phyloP scores from a whole-genome alignment of 2,113 vertebrate genomes.

The Etheostoma cragini region DNA sequence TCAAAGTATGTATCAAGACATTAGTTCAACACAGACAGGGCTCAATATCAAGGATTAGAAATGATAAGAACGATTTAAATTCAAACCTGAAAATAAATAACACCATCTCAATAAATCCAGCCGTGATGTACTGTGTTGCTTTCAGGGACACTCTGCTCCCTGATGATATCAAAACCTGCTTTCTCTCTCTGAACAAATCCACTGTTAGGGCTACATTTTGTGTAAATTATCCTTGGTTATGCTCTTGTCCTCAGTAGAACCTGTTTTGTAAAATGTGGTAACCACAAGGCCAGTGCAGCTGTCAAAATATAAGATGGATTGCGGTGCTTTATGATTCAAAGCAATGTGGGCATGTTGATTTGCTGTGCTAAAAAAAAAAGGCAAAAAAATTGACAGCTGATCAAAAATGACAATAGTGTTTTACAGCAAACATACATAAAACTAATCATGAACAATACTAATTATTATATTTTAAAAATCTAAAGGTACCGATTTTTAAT shows the following conservation, averaged over 20 bases:
- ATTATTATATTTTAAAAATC: no score
- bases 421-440: background rate
- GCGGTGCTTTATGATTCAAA: background rate
- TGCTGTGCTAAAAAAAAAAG: no score
- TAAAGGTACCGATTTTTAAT: background rate
- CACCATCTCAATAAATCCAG: background rate
- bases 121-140: background rate
- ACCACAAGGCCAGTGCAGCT: background rate
- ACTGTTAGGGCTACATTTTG: background rate
- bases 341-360: background rate
- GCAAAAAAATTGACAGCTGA: background rate
- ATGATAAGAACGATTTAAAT: constrained; percentile 4
- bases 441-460: background rate
- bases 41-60: constrained; percentile 21
- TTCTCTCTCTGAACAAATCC: background rate
- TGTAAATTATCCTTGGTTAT: background rate
- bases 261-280: background rate
- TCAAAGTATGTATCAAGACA: constrained; percentile 3
- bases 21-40: constrained; percentile 13
- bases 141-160: constrained; percentile 1
- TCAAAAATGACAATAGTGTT: background rate
- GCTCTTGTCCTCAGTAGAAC: background rate
- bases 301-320: background rate
- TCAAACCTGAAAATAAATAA: constrained; percentile 20
- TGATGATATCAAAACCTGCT: background rate